Percentiles rank a stretch among this genome's conserved stretches.
Conservation (phyloP, 2,888 invertebrate genomes). For the Nephrotoma guestfalica region DNA sequence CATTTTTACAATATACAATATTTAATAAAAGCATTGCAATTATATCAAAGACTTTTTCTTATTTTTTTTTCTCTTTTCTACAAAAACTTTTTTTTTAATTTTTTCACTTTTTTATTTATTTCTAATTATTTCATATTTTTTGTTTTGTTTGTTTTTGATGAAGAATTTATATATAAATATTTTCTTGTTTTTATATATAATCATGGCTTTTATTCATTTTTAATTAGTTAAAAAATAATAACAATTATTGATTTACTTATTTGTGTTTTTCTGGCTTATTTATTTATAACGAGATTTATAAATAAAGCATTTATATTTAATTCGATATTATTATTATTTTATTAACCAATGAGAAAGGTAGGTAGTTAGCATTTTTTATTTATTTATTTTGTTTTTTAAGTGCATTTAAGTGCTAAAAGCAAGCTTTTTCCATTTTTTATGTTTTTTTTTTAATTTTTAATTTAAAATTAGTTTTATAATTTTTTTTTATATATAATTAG, state of each 20-base stretch:
- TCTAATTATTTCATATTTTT: not conserved
- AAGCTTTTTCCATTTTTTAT: not conserved
- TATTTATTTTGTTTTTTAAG: not conserved
- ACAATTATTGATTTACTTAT: not conserved
- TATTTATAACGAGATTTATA: not conserved
- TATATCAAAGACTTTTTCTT: conserved; percentile 1
- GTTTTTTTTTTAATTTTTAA: not conserved
- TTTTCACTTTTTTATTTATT: not conserved
- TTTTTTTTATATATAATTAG: not conserved
- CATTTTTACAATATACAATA: conserved; percentile 6
- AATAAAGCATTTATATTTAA: not conserved
- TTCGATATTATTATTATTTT: not conserved
- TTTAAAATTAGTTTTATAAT: not conserved
- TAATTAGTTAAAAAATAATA: not conserved
- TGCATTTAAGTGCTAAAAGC: not conserved
- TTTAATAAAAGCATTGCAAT: conserved; percentile 4
- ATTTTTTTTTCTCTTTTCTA: conserved; percentile 1
- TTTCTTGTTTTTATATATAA: not conserved
- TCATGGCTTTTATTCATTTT: not conserved
- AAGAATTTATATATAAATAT: not conserved
- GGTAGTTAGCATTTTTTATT: not conserved
- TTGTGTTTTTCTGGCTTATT: not conserved
- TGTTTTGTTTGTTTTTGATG: not conserved
- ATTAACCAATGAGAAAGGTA: not conserved
- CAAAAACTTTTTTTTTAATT: not conserved